phyloP scores from a whole-genome alignment of 1,140 invertebrate species.

The Leptinotarsa undecemlineata region DNA sequence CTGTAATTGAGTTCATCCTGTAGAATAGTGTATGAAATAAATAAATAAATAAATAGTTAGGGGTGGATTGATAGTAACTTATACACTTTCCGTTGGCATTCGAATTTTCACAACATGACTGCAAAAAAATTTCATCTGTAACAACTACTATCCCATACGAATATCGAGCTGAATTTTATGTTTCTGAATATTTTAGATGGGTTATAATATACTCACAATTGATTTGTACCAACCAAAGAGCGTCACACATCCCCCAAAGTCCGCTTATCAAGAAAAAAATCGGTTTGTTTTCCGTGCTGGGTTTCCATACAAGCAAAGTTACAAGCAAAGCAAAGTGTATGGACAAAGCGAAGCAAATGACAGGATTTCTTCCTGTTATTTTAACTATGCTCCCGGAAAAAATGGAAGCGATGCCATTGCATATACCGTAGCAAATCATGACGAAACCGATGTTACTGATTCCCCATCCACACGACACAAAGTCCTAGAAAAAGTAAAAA shows the following conservation, averaged over 20 bases:
- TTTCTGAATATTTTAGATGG: too few relatives aligned
- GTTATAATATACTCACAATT: conserved; percentile 72
- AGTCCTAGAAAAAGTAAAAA: conserved; percentile 67
- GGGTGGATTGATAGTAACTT: too few relatives aligned
- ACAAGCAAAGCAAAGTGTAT: conserved; percentile 72
- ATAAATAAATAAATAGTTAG: too few relatives aligned
- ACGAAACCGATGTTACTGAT: conserved; percentile 89
- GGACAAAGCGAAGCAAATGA: conserved; percentile 73
- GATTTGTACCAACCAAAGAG: conserved; percentile 92
- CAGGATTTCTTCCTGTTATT: conserved; percentile 75
- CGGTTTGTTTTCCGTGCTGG: conserved; percentile 68
- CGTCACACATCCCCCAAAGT: conserved; percentile 89
- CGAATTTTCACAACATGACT: too few relatives aligned
- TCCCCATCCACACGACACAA: conserved; percentile 86
- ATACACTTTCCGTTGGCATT: too few relatives aligned
- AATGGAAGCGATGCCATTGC: conserved; percentile 80
- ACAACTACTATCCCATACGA: too few relatives aligned
- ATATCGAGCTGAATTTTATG: too few relatives aligned
- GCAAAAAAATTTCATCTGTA: too few relatives aligned
- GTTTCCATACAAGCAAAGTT: conserved; percentile 74
- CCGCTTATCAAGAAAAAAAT: conserved; percentile 85
- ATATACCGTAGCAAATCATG: conserved; percentile 87
- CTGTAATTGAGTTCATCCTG: too few relatives aligned
- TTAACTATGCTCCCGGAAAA: conserved; percentile 79
- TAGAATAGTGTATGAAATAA: too few relatives aligned